Base-by-base conservation (phyloP, 2,797 vertebrate species). In the Pangasius djambal region DNA sequence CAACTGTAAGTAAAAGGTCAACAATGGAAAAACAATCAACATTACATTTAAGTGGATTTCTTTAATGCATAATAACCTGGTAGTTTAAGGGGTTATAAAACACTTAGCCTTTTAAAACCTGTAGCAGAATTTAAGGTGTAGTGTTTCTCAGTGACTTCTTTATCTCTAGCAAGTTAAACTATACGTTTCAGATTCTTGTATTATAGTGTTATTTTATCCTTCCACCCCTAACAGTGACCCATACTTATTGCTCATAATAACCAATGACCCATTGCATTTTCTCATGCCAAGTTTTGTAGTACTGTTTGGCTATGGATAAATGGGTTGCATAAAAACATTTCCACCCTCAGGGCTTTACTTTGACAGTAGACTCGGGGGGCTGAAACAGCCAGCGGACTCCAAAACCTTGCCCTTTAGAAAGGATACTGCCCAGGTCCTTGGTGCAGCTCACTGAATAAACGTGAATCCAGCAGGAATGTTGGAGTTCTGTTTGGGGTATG, bases 331-430 rank as follows among this genome's bases (percentile, higher is more conserved):
- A 25, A 75, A 88, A 70, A 77, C 61, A 84, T 28, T 34, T 63
- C 40, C 67, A 55, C 86, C 86, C 77, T 77, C 63, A 52, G 69
- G 52, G 83, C 52, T 69, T 86, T 77, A 84, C 85, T 85, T 86
- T 91, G 85, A 88, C 81, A 59, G 61, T 86, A 59, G 70, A 90
- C 59, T 87, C 20, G n/a, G 25, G 82, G 74, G 50, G 85, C 75
- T 9, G 22, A 86, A 83, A 84, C 34, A 86, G 82, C 44, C 77
- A 86, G 79, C 34, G 78, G 70, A 85, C 87, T 89, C 83, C 78
- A 88, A 89, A 87, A 20, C 83, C 87, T 75, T 67, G 70, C 63
- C 87, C 87, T 87, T 89, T 88, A 70, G 31, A 87, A 89, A 88
- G 79, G 84, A 25, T 84, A 22, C 22, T 1, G 16, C 37, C 22